A percentile compares a stretch with the other conserved stretches of the same genome.
Evolutionary conservation across 2,113 vertebrate species (phyloP).

Genomic region (Xenotilapia longispinis): DNA sequence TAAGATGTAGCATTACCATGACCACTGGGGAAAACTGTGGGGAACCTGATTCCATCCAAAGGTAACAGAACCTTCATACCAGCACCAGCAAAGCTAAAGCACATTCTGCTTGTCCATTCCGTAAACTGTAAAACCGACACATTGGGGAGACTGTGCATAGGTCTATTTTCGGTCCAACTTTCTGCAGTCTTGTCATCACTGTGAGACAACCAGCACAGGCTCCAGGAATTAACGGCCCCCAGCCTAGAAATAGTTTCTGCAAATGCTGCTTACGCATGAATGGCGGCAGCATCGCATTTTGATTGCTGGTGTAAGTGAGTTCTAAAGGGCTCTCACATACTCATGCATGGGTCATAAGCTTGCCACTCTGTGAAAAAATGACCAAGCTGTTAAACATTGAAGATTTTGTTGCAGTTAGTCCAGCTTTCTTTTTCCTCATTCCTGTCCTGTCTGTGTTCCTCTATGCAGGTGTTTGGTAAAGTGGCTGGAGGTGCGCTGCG

Average conservation of each 20-base stretch:
- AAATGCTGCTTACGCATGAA: not conserved
- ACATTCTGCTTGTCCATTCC: not conserved
- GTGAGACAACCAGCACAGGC: not conserved
- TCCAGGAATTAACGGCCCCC: not conserved
- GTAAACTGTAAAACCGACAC: not conserved
- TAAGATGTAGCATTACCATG: not conserved
- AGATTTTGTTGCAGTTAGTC: not conserved
- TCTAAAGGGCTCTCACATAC: not conserved
- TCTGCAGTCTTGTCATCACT: not conserved
- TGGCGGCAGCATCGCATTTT: not conserved
- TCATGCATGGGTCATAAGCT: not conserved
- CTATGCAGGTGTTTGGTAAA: conserved; percentile 68
- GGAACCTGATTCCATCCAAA: not conserved
- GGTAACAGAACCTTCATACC: not conserved
- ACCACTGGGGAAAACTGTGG: not conserved
- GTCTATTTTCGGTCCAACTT: not conserved
- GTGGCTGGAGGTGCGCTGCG: conserved; percentile 73
- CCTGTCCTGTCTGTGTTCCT: not conserved
- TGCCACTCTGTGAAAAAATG: not conserved
- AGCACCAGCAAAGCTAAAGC: not conserved
- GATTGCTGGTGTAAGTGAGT: not conserved
- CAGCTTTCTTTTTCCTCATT: not conserved
- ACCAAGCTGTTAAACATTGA: not conserved
- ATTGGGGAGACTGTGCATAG: not conserved
- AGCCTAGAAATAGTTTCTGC: not conserved